These are phyloP conservation scores for Cairina moschata DNA, from an alignment of 2,113 vertebrate species.

Conservation along the genomic window DNA sequence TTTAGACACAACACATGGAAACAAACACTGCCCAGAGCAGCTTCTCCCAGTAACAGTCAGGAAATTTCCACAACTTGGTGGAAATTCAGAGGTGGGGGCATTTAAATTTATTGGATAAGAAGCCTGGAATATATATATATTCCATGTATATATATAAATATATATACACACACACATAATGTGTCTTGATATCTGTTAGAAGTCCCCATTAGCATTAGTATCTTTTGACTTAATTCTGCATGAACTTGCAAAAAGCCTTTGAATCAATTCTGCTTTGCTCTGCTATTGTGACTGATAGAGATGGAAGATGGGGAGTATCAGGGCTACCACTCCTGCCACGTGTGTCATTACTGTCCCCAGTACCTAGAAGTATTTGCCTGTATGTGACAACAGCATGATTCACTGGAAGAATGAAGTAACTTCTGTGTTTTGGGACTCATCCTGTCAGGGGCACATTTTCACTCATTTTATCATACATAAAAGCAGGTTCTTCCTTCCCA, in stretches of 20 bases:
- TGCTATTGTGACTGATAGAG: neutral
- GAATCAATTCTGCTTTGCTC: neutral
- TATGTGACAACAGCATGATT: neutral
- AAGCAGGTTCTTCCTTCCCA: neutral
- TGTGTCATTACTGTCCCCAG: no score
- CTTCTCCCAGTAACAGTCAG: neutral
- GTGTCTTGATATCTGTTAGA: neutral
- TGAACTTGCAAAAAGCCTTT: neutral
- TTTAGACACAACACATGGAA: neutral
- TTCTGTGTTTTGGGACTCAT: neutral
- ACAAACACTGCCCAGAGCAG: neutral
- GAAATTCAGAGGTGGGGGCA: neutral
- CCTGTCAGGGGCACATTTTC: neutral
- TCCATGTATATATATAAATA: no score
- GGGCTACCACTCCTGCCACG: neutral
- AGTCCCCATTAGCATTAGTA: neutral
- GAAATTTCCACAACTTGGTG: neutral
- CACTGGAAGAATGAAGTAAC: neutral
- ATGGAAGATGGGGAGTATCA: accelerated
- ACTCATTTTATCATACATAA: neutral
- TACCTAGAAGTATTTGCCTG: neutral
- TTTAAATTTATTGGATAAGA: neutral
- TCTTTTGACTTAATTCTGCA: neutral
- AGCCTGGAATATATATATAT: neutral
- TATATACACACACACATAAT: no score